Percentiles rank a stretch among this genome's conserved stretches.
Evolutionary conservation across 2,113 vertebrate species (phyloP).

Genomic region (Ariopsis seemanni): DNA sequence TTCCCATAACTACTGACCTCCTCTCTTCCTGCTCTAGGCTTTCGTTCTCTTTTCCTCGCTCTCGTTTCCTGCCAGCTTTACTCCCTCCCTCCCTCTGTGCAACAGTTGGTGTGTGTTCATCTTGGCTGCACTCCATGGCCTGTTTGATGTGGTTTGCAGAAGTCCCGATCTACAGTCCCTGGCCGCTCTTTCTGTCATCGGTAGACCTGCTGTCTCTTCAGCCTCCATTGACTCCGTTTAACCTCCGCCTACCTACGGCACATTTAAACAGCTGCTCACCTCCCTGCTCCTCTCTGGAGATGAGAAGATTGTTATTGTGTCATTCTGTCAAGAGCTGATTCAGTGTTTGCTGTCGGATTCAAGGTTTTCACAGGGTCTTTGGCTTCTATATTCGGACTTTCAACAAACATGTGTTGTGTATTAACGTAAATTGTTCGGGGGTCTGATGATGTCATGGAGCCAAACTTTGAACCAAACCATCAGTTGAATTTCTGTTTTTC

Average conservation of each 20-base stretch:
- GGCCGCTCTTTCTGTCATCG: slow-evolving; percentile 78
- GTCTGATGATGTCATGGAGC: background rate
- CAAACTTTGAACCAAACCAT: slow-evolving; percentile 14
- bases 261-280: slow-evolving; percentile 72
- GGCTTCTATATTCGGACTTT: background rate
- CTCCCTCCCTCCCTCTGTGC: slow-evolving; percentile 42
- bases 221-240: slow-evolving; percentile 80
- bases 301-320: slow-evolving; percentile 69
- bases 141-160: slow-evolving; percentile 82
- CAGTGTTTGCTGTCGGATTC: slow-evolving; percentile 39
- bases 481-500: slow-evolving; percentile 36
- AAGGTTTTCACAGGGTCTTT: slow-evolving; percentile 15
- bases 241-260: slow-evolving; percentile 71
- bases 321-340: slow-evolving; percentile 58
- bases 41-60: slow-evolving; percentile 30
- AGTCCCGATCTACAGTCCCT: slow-evolving; percentile 75
- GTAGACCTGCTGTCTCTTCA: slow-evolving; percentile 77
- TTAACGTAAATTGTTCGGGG: background rate
- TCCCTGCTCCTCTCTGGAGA: slow-evolving; percentile 57
- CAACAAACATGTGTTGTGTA: background rate
- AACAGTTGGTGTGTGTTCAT: slow-evolving; percentile 75
- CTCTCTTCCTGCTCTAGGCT: background rate
- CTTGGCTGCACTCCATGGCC: slow-evolving; percentile 68
- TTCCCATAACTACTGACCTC: slow-evolving; percentile 51
- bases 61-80: slow-evolving; percentile 40